Evolutionary conservation across 2,888 invertebrate species (phyloP), one percentile per base, ranked within the genome.

Genomic region (Lasioglossum vierecki): DNA sequence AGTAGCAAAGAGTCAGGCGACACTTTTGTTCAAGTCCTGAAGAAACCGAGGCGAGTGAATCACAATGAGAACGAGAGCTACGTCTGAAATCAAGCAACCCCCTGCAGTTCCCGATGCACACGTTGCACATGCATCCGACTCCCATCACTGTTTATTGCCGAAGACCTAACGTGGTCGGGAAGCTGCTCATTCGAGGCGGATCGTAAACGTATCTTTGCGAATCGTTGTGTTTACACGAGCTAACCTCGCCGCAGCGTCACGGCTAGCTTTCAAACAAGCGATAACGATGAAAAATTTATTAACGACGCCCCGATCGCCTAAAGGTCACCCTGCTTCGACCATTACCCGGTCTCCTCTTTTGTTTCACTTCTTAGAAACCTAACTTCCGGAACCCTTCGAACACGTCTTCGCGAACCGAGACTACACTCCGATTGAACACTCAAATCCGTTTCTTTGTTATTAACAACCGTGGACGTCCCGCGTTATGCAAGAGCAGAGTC

Each of bases 251-350:
- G 39, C 39, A 22, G 11, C 15, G 22, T 46, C 35, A 9, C 9
- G 8, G 15, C 26, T 44, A 49, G 39, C n/a, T 53, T 53, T 73
- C 30, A 73, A 78, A 66, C 41, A 57, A 71, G 26, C 77, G 49
- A 53, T 44, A 57, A 39, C 35, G 18, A 22, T 66, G 13, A 46
- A 80, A 30, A 70, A 70, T 46, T 76, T 39, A 35, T 35, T 4
- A 80, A 76, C 41, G 60, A 75, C 30, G 15, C n/a, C 22, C 11
- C 41, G 46, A 26, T 35, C 30, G 13, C 1, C 18, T 11, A 44
- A 41, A 26, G 49, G 39, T 49, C 63, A 35, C 30, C 63, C 4
- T n/a, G 66, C 41, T 11, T 22, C n/a, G 5, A 35, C 22, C 46
- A 39, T 72, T 15, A 46, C 63, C 15, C 35, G 11, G 35, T 6